phyloP scores from a whole-genome alignment of 2,113 vertebrate genomes.

The human (Homo sapiens) region DNA sequence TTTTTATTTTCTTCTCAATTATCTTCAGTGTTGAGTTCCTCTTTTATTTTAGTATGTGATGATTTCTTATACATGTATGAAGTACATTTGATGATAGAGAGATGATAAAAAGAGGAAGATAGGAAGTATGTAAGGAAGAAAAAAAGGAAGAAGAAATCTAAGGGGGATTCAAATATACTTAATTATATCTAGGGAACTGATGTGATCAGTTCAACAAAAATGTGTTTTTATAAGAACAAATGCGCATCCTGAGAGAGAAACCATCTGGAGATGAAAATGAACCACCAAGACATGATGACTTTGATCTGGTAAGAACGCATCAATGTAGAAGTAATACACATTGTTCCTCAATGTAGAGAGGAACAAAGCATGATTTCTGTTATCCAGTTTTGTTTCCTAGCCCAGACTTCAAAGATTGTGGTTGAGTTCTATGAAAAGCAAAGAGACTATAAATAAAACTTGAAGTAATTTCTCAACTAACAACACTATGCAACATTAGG shows the following conservation, averaged over 20 bases:
- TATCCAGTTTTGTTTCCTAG: neutral
- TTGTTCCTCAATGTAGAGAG: too few species aligned
- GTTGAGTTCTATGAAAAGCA: neutral
- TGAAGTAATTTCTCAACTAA: neutral
- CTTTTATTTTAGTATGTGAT: neutral
- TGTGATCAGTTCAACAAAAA: neutral
- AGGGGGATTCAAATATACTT: neutral
- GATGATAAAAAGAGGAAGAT: neutral
- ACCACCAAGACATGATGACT: neutral
- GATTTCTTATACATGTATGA: neutral
- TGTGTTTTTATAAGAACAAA: neutral
- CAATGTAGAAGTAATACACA: neutral
- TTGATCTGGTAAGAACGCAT: neutral
- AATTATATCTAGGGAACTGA: neutral
- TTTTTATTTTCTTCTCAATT: neutral
- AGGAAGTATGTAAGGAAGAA: neutral
- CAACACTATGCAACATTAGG: neutral
- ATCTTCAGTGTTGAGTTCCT: neutral
- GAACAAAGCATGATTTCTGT: neutral
- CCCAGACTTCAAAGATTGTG: neutral
- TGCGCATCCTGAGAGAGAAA: neutral
- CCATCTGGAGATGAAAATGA: neutral
- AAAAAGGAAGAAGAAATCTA: neutral
- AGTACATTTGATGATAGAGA: neutral
- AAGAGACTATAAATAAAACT: neutral